Base-by-base conservation (phyloP, 2,113 vertebrate genomes). In the Pluvianellus socialis region DNA sequence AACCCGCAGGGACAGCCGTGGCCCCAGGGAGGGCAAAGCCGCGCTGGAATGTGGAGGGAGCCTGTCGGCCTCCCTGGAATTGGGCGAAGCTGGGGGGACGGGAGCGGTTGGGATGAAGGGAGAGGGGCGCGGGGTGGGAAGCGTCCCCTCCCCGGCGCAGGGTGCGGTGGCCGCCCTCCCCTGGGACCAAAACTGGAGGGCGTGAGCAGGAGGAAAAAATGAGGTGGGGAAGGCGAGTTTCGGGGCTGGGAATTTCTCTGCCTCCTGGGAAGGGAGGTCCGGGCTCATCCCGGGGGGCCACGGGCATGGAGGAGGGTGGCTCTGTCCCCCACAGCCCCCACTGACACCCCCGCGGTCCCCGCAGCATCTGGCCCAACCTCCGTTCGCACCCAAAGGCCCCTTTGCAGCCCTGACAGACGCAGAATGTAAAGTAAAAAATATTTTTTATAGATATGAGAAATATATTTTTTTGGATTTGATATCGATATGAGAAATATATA, bases 351-450 rank as follows among this genome's bases (percentile, higher is more conserved):
- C 6, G 1, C 30, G 61, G 23, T 30, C 42, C 30, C 30, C 14
- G 30, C 35, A 26, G 50, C n/a, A n/a, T 62, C 59, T 62, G 50
- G 58, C 30, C 33, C 63, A 22, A 17, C 11, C 3, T 45, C 33
- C 30, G 30, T 3, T 7, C 5, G 4, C 7, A 2, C 30, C 68
- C 68, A 13, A 38, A 9, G 9, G 12, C 14, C 21, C 44, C 26
- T 66, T 59, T 22, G 40, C 80, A 74, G 79, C 28, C 74, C 74
- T 20, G 42, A 8, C 16, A 35, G 30, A 79, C 22, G 38, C 62
- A 35, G 28, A 26, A 1, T 0, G 1, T 4, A 28, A 75, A 2
- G 1, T 3, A 44, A 65, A 71, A 71, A 11, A 33, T n/a, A n/a
- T n/a, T n/a, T n/a, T n/a, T n/a, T n/a, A n/a, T n/a, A n/a, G n/a